Conservation (phyloP, 2,888 invertebrate genomes). For the Cephus runcator region DNA sequence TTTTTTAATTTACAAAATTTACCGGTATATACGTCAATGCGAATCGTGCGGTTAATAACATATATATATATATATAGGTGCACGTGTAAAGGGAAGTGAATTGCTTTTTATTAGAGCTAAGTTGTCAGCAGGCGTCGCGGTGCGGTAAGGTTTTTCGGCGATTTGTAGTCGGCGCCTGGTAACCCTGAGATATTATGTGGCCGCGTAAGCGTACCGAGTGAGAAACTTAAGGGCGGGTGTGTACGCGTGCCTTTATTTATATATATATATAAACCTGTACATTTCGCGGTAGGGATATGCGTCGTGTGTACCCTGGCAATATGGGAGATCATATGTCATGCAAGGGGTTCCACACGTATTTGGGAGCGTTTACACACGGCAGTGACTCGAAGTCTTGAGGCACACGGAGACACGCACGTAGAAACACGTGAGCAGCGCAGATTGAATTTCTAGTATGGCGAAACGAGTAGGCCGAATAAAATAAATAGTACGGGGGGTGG, state of each 20-base stretch:
- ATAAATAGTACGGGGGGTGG: constrained; percentile 46
- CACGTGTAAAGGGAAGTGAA: no score
- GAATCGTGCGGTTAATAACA: no score
- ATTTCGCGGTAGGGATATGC: constrained; percentile 17
- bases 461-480: constrained; percentile 59
- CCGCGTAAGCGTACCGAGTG: constrained; percentile 40
- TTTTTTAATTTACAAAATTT: no score
- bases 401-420: constrained; percentile 7
- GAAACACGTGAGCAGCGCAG: constrained; percentile 15
- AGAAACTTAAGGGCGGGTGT: not conserved
- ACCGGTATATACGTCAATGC: no score
- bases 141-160: constrained; percentile 7
- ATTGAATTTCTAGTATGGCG: constrained; percentile 30
- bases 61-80: no score
- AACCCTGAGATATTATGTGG: constrained; percentile 62
- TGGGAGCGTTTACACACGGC: constrained; percentile 9
- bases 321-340: constrained; percentile 66
- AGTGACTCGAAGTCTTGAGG: not conserved
- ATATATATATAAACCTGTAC: constrained; percentile 1
- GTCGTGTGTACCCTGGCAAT: constrained; percentile 54
- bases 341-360: constrained; percentile 44
- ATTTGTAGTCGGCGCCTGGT: constrained; percentile 38
- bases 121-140: constrained; percentile 5
- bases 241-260: constrained; percentile 5
- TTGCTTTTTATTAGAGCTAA: constrained; percentile 24